Conservation (phyloP, 2,888 invertebrate genomes). For the Pammene fasciana region DNA sequence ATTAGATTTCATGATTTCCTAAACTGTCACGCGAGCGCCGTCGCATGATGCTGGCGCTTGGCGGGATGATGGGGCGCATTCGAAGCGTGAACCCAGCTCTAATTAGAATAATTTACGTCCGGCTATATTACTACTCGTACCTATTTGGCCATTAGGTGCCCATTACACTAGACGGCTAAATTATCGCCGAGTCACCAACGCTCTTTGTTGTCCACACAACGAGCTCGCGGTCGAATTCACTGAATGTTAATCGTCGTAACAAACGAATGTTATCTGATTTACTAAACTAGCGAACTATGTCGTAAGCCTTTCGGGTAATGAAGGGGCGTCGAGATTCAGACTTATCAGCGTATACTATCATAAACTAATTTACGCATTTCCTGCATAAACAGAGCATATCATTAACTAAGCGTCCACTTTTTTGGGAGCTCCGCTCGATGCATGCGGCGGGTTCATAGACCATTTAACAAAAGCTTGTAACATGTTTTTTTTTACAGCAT, state of each 20-base stretch:
- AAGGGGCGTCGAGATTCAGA: conserved; percentile 45
- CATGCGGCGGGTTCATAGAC: conserved; percentile 6
- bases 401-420: conserved; percentile 19
- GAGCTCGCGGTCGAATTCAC: conserved; percentile 51
- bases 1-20: conserved; percentile 24
- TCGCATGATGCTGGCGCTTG: conserved; percentile 19
- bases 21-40: conserved; percentile 12
- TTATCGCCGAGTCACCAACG: conserved; percentile 50
- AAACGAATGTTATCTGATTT: conserved; percentile 63
- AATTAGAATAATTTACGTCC: conserved; percentile 69
- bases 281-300: conserved; percentile 56
- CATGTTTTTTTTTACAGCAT: conserved; percentile 53
- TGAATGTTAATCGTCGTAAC: conserved; percentile 59
- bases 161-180: conserved; percentile 48
- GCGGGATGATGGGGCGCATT: conserved; percentile 21
- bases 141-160: conserved; percentile 53
- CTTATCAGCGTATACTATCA: conserved; percentile 39
- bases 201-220: conserved; percentile 51
- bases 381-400: conserved; percentile 28
- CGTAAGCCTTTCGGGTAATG: conserved; percentile 47
- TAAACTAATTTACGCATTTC: conserved; percentile 37
- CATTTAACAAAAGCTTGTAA: conserved; percentile 6
- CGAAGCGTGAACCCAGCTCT: conserved; percentile 44
- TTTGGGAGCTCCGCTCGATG: neutral
- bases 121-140: conserved; percentile 51